Percentiles rank a stretch among this genome's conserved stretches.
phyloP scores from a whole-genome alignment of 2,113 vertebrate genomes.

The Amazona guildingii region DNA sequence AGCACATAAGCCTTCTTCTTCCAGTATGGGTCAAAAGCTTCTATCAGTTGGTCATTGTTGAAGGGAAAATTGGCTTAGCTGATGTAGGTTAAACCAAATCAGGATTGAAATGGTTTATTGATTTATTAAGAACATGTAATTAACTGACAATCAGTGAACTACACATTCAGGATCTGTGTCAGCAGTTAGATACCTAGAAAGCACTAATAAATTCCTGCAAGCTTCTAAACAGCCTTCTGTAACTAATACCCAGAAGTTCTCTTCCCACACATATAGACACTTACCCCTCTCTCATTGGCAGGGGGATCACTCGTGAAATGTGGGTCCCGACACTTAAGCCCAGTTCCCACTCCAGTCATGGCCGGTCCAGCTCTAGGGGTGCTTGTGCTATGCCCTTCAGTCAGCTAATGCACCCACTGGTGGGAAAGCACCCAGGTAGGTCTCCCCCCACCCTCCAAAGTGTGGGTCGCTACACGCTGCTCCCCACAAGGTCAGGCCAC shows the following conservation, averaged over 20 bases:
- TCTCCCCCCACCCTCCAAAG: not conserved
- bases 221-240: not conserved
- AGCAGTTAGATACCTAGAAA: not conserved
- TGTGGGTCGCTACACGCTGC: not conserved
- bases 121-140: not conserved
- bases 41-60: not conserved
- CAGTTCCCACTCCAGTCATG: not conserved
- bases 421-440: not conserved
- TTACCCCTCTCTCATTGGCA: not conserved
- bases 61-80: not conserved
- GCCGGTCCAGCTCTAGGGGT: not conserved
- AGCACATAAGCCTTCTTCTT: not conserved
- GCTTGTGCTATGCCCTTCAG: fast-evolving
- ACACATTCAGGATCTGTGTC: not conserved
- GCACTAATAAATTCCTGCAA: not conserved
- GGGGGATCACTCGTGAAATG: not conserved
- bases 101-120: not conserved
- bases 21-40: not conserved
- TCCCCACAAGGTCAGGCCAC: not conserved
- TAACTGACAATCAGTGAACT: not conserved
- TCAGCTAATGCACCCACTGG: not conserved
- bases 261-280: fast-evolving
- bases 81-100: not conserved
- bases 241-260: not conserved
- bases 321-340: fast-evolving